A percentile compares a stretch with the other conserved stretches of the same genome.
Evolutionary conservation across 2,797 vertebrate genomes (phyloP).

Genomic region (Clarias fuscus): DNA sequence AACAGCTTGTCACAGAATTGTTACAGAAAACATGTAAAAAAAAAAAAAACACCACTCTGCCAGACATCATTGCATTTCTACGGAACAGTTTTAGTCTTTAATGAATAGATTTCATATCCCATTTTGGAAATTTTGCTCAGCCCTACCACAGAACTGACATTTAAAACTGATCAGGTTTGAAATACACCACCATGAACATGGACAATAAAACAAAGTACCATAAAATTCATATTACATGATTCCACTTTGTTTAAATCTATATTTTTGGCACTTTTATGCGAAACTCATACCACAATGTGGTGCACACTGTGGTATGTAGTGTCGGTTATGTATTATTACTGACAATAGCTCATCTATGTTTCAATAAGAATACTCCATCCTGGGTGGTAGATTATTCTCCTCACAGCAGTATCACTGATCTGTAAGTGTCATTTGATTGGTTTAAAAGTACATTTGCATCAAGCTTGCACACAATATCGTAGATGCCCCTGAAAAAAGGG

Average conservation of each 20-base stretch:
- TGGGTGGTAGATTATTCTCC: background rate
- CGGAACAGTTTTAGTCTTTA: background rate
- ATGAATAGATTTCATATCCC: background rate
- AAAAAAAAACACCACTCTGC: background rate
- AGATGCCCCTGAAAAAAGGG: background rate
- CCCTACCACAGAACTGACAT: background rate
- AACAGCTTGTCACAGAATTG: background rate
- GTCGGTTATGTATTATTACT: background rate
- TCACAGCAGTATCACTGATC: background rate
- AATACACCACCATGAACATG: background rate
- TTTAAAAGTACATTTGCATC: background rate
- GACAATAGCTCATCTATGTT: background rate
- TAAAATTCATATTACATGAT: background rate
- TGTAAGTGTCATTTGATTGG: background rate
- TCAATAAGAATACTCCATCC: background rate
- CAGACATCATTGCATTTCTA: background rate
- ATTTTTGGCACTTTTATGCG: background rate
- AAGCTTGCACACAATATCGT: background rate
- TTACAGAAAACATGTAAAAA: background rate
- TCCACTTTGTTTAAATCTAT: background rate
- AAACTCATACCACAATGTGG: background rate
- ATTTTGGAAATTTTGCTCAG: background rate
- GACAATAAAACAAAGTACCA: background rate
- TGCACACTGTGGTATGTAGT: background rate
- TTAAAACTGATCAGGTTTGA: background rate